Conservation (phyloP, 2,797 vertebrate species). For the Parauchenoglanis punctatus region DNA sequence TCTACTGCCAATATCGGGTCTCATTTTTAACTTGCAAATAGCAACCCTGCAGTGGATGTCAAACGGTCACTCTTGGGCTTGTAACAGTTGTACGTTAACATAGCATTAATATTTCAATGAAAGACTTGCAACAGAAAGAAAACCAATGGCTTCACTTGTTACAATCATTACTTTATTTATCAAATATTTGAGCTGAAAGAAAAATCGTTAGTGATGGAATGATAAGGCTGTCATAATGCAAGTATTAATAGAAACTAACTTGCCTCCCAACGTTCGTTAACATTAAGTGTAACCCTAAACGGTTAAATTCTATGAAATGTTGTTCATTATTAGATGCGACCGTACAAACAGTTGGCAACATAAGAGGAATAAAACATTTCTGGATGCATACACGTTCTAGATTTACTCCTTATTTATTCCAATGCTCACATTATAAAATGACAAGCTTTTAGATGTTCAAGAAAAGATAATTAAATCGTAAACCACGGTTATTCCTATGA, state of each 20-base stretch:
- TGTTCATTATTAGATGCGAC: background rate
- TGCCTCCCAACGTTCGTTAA: background rate
- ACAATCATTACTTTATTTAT: background rate
- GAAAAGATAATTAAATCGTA: background rate
- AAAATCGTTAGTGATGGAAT: too few species aligned
- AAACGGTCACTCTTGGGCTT: constrained; percentile 20
- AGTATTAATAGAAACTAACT: too few species aligned
- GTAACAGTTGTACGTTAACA: background rate
- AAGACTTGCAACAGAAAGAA: background rate
- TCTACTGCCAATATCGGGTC: background rate
- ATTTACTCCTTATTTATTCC: background rate
- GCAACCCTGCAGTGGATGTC: background rate
- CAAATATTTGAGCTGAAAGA: background rate
- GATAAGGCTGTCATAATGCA: too few species aligned
- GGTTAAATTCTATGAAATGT: background rate
- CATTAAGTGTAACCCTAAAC: background rate
- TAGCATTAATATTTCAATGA: constrained; percentile 5
- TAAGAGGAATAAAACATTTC: background rate
- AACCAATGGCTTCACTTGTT: background rate
- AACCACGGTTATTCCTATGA: background rate
- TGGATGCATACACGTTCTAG: background rate
- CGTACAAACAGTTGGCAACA: background rate
- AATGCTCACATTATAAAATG: background rate
- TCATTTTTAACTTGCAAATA: background rate
- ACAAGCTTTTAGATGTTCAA: too few species aligned